Evolutionary conservation across 2,797 vertebrate species (phyloP), one percentile per base, ranked within the genome.

Genomic region (Pipistrellus pygmaeus): DNA sequence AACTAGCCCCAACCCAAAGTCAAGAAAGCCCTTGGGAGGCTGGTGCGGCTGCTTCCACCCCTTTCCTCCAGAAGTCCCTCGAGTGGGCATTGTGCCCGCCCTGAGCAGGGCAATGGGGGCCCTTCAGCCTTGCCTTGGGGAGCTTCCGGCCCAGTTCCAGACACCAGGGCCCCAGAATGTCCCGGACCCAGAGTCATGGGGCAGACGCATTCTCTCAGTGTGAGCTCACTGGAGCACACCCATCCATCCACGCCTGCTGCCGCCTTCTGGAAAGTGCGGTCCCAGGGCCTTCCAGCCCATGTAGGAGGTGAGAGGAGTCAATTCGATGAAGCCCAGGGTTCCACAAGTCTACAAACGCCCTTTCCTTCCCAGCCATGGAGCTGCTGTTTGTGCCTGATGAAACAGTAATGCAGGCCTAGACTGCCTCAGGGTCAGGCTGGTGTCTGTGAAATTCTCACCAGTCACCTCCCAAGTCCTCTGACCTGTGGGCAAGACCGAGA

Each of bases 391-490:
- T 64, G 51, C 69, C 38, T 57, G 10, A n/a, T 32, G 62, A 80
- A 66, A 76, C 9, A 60, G 76, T 21, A 57, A 53, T 1, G 30
- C 35, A 48, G 71, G 41, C 13, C 35, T 84, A 81, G 44, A 53
- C 41, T 77, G 87, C 55, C 80, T 94, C 66, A 20, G 23, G 8
- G 32, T 91, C 87, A 77, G 14, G n/a, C 85, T 90, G 73, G 75
- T 21, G 2, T 92, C 86, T 84, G 38, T 57, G 69, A 88, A 71
- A 68, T 90, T 86, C 72, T 83, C 44, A 77, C 48, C 62, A 55
- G 57, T 51, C 23, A 68, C n/a, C 75, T 89, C 44, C 66, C 85
- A 84, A 27, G 23, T 68, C 14, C 8, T 81, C 53, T 18, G 32
- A 68, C 48, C 71, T 73, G 53, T 57, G 38, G 20, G 83, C 80